phyloP scores from a whole-genome alignment of 1,140 invertebrate species.

The Diabrotica virgifera region DNA sequence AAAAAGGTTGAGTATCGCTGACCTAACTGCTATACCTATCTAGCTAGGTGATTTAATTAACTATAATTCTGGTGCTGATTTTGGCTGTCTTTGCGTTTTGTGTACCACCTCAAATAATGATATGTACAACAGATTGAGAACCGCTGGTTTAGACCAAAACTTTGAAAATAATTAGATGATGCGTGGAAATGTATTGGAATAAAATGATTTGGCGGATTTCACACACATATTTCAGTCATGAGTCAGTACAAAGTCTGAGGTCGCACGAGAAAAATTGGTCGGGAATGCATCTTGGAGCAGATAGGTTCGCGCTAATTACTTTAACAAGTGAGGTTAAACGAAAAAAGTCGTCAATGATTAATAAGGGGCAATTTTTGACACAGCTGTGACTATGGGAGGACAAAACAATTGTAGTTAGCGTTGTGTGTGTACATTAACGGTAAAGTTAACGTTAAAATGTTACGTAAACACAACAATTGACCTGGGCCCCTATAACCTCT shows the following conservation, averaged over 20 bases:
- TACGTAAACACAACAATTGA: constrained; percentile 42
- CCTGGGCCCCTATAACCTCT: constrained; percentile 35
- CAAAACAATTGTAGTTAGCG: constrained; percentile 31
- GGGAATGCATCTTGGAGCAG: not conserved
- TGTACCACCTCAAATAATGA: no score
- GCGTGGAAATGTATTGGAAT: no score
- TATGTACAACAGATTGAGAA: no score
- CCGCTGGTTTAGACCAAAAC: no score
- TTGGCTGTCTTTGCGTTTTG: no score
- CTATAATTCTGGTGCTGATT: no score
- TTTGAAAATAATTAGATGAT: no score
- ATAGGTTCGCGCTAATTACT: constrained; percentile 19
- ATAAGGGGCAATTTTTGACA: constrained; percentile 31
- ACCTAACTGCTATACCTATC: no score
- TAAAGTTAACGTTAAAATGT: constrained; percentile 26
- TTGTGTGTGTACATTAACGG: constrained; percentile 22
- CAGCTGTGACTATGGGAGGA: constrained; percentile 26
- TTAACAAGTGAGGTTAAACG: constrained; percentile 15
- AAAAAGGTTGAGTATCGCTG: no score
- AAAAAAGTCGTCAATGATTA: constrained; percentile 25
- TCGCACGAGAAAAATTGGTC: not conserved
- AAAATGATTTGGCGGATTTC: no score
- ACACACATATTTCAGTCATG: no score
- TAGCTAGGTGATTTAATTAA: no score
- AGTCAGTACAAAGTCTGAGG: not conserved